Evolutionary conservation across 92 coral and sea anemone genomes (phyloP), one percentile per base, ranked within the genome.

Genomic region (Galaxea fascicularis): DNA sequence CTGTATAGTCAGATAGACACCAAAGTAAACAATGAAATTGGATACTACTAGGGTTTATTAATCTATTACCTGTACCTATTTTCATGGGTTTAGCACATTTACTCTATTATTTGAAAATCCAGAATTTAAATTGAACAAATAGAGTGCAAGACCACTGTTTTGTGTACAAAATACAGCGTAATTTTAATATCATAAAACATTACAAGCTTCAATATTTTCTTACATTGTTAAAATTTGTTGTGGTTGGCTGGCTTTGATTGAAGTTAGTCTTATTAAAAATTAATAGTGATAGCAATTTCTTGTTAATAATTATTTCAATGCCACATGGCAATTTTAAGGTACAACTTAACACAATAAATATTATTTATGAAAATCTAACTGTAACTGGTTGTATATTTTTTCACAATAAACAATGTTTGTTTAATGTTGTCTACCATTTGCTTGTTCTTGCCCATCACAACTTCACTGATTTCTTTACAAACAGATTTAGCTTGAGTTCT

Each of bases 161-260:
- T 17, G 60, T 54, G 14, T 54, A 54, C 60, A 54, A 54, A 54
- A 54, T 54, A 54, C 17, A n/a, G n/a, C n/a, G n/a, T n/a, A n/a
- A n/a, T 54, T 54, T 4, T 54, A 54, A 54, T 54, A 54, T 54
- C 60, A 54, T 4, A 54, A 54, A 54, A 54, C 17, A 54, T 54
- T 54, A 54, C 15, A 54, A 54, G 60, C 60, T 54, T 54, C 60
- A 54, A 54, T 10, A 10, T 54, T 54, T 54, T 46, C 51, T 46
- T 46, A 46, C 51, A 46, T 46, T 46, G 60, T n/a, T 54, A 54
- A 54, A 54, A 54, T 54, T 54, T 54, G 60, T 54, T 54, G 60
- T 54, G 60, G 60, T 54, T 54, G 60, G 60, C 60, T 54, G 60
- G 60, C 60, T 54, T 54, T 54, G 60, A 54, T 54, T 54, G 60